Evolutionary conservation across 1,140 invertebrate genomes (phyloP).

Genomic region (Vollenhovia emeryi): DNA sequence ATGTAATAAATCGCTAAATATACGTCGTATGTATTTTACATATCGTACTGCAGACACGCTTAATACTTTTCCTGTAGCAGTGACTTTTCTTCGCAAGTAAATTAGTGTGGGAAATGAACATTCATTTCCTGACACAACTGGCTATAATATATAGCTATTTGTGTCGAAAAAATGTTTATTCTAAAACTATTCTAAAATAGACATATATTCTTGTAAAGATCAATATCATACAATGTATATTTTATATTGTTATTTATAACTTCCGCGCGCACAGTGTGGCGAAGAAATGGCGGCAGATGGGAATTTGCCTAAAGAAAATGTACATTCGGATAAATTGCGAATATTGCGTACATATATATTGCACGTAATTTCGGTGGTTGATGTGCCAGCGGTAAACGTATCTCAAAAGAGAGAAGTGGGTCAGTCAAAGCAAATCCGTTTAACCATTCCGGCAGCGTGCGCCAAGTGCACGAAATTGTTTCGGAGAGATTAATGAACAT

Average conservation of each 20-base stretch:
- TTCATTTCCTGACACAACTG: no score
- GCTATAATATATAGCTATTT: no score
- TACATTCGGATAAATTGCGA: background rate
- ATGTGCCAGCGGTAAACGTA: slow-evolving; percentile 4
- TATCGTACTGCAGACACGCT: background rate
- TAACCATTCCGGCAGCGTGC: background rate
- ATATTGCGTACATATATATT: background rate
- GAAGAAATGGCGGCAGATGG: background rate
- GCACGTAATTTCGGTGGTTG: background rate
- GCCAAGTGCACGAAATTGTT: slow-evolving; percentile 18
- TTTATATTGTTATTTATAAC: background rate
- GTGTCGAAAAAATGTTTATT: no score
- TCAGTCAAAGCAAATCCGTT: slow-evolving; percentile 28
- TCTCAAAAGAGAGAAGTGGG: slow-evolving; percentile 5
- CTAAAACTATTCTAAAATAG: background rate
- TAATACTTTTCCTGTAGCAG: background rate
- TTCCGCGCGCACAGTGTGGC: background rate
- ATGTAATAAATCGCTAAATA: background rate
- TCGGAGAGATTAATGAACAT: slow-evolving; percentile 28
- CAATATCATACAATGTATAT: background rate
- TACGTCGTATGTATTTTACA: background rate
- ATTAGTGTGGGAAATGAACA: no score
- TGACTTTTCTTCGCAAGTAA: no score
- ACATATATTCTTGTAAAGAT: background rate
- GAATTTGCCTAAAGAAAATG: background rate